Percentiles rank a stretch among this genome's conserved stretches.
These are phyloP conservation scores for Poicephalus meyeri DNA, from an alignment of 2,113 vertebrate species.

Conservation along the genomic window DNA sequence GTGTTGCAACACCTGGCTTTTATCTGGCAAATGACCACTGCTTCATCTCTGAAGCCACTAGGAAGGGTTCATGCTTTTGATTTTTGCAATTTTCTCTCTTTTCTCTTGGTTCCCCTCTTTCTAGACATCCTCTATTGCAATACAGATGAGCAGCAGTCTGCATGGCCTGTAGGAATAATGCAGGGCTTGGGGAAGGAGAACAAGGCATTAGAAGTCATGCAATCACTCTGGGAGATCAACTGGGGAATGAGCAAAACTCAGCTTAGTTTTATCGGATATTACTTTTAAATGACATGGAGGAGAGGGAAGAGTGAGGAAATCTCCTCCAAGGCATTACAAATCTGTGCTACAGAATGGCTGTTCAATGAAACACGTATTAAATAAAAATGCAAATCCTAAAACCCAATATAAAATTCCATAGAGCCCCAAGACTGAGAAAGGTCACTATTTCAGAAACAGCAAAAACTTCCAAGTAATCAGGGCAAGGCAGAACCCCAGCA, in stretches of 20 bases:
- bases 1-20: background rate
- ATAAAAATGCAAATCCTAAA: constrained; percentile 2
- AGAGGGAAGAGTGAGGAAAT: background rate
- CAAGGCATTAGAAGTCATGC: background rate
- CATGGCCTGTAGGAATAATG: background rate
- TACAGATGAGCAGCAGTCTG: background rate
- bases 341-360: background rate
- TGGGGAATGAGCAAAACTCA: background rate
- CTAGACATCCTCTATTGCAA: background rate
- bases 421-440: background rate
- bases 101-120: background rate
- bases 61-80: background rate
- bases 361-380: background rate
- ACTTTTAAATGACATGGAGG: background rate
- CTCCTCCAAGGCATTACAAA: background rate
- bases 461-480: background rate
- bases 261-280: background rate
- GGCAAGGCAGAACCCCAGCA: background rate
- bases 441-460: background rate
- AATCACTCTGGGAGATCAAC: background rate
- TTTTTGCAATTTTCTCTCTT: background rate
- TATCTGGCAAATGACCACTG: background rate
- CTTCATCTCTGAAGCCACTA: background rate
- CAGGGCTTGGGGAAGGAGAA: background rate
- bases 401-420: background rate